Percentiles rank a stretch among this genome's conserved stretches.
These are phyloP conservation scores for Crioceris asparagi DNA, from an alignment of 2,888 invertebrate species.

Conservation along the genomic window DNA sequence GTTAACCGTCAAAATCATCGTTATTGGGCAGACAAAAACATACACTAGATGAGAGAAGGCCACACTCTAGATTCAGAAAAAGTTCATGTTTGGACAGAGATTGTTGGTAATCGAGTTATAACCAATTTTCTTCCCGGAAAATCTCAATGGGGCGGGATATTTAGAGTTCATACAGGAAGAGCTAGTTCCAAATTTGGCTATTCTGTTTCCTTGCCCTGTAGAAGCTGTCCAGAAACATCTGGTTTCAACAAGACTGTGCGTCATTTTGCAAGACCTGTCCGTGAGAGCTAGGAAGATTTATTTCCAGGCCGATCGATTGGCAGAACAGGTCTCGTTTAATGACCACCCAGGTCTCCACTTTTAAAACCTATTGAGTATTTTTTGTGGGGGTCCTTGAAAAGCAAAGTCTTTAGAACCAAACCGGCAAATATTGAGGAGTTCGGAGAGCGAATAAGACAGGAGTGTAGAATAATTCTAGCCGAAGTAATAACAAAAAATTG, in stretches of 20 bases:
- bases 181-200: neutral
- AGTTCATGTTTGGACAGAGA: constrained; percentile 1
- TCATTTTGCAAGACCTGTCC: too few relatives aligned
- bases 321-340: neutral
- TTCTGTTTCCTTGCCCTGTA: neutral
- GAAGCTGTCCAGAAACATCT: neutral
- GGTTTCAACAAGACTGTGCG: neutral
- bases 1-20: too few relatives aligned
- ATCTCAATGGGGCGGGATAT: too few relatives aligned
- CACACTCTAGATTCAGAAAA: neutral
- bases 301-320: neutral
- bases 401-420: neutral
- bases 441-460: too few relatives aligned
- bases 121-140: too few relatives aligned
- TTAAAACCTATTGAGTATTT: neutral
- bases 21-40: constrained; percentile 1
- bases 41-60: constrained; percentile 1
- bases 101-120: constrained; percentile 1
- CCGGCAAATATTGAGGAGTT: too few relatives aligned
- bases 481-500: too few relatives aligned
- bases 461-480: too few relatives aligned
- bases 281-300: too few relatives aligned
- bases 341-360: neutral
- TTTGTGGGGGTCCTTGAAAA: neutral
- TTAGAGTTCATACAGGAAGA: neutral